Conservation (phyloP, 2,797 vertebrate species). For the Scyliorhinus canicula region DNA sequence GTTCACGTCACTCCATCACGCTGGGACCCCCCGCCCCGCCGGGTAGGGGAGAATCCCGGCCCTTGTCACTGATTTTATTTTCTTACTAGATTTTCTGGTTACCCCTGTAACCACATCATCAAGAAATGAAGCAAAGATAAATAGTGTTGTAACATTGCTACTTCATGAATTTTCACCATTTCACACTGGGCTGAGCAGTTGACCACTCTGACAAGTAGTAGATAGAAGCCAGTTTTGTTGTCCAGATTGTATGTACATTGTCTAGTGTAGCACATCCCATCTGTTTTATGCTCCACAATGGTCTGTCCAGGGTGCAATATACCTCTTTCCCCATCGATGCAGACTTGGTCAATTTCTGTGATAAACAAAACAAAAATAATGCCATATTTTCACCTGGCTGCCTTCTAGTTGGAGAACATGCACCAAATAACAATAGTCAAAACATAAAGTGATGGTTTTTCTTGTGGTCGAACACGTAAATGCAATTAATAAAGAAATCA, state of each 20-base stretch:
- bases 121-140: background rate
- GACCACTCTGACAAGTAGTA: constrained; percentile 64
- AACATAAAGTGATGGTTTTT: background rate
- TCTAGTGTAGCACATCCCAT: constrained; percentile 70
- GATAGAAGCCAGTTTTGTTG: constrained; percentile 71
- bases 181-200: constrained; percentile 80
- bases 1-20: too few species aligned
- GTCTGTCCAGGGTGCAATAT: constrained; percentile 82
- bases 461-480: background rate
- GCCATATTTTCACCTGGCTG: background rate
- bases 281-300: constrained; percentile 70
- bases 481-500: background rate
- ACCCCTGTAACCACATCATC: background rate
- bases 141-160: background rate
- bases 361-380: background rate
- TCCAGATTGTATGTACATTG: constrained; percentile 74
- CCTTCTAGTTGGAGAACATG: background rate
- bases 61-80: background rate
- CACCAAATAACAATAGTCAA: background rate
- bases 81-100: background rate
- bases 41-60: too few species aligned
- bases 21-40: too few species aligned
- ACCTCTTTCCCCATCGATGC: constrained; percentile 72
- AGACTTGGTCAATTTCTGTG: constrained; percentile 81
- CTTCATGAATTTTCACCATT: constrained; percentile 58